Evolutionary conservation across 2,113 vertebrate genomes (phyloP).

Genomic region (Varanus komodoensis): DNA sequence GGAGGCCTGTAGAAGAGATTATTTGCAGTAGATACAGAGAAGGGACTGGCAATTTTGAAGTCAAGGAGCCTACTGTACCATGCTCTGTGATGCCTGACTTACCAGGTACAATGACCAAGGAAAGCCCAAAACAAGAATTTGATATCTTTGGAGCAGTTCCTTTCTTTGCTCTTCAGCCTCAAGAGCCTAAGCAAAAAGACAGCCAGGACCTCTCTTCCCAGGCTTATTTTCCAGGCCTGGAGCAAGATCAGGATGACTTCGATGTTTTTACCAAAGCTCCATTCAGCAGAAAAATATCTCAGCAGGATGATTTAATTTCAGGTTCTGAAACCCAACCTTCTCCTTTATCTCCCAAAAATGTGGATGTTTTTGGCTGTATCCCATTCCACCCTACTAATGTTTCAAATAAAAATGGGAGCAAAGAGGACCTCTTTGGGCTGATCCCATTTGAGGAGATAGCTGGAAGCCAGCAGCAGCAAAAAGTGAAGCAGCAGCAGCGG

Average conservation of each 20-base stretch:
- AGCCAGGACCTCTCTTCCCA: slow-evolving; percentile 71
- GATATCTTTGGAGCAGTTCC: slow-evolving; percentile 92
- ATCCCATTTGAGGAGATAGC: slow-evolving; percentile 84
- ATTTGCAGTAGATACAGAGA: slow-evolving; percentile 44
- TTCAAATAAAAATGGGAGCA: slow-evolving; percentile 67
- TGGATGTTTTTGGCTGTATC: slow-evolving; percentile 91
- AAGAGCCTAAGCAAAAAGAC: slow-evolving; percentile 58
- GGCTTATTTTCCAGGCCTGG: slow-evolving; percentile 68
- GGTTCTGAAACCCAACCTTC: slow-evolving; percentile 71
- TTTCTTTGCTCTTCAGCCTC: slow-evolving; percentile 78
- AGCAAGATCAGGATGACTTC: slow-evolving; percentile 83
- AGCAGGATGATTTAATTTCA: slow-evolving; percentile 63
- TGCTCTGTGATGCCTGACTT: slow-evolving; percentile 34
- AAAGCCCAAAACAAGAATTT: slow-evolving; percentile 70
- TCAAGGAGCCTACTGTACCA: slow-evolving; percentile 20
- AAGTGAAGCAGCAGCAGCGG: slow-evolving; percentile 89
- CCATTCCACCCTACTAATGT: slow-evolving; percentile 86
- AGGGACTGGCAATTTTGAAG: rapidly evolving
- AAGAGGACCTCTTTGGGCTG: slow-evolving; percentile 86
- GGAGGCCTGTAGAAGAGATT: slow-evolving; percentile 63
- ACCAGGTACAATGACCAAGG: slow-evolving; percentile 6
- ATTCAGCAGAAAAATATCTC: slow-evolving; percentile 86
- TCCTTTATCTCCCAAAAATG: slow-evolving; percentile 75
- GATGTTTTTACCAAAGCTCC: slow-evolving; percentile 97
- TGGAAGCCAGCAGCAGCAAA: slow-evolving; percentile 83